Evolutionary conservation across 1,140 invertebrate species (phyloP).

Genomic region (Drosophila seguyi): DNA sequence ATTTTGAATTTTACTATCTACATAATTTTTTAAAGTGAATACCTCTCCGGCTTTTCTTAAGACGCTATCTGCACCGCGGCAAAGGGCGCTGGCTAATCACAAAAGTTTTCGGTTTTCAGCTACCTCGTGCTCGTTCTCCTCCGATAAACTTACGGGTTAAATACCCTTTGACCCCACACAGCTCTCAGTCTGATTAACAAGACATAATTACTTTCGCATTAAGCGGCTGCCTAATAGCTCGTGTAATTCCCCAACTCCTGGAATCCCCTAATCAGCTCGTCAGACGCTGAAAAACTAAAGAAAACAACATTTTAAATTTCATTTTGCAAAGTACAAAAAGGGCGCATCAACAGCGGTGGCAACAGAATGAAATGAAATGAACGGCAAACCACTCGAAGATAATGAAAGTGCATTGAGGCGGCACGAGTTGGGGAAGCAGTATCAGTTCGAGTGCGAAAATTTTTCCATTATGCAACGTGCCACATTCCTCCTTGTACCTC

Average conservation of each 20-base stretch:
- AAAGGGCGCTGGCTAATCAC: conserved; percentile 61
- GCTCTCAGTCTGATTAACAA: conserved; percentile 67
- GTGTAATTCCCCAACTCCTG: conserved; percentile 64
- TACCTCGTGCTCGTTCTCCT: conserved; percentile 46
- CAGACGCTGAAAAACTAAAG: conserved; percentile 56
- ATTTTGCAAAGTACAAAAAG: conserved; percentile 22
- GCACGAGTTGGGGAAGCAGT: conserved; percentile 58
- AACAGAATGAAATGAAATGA: conserved; percentile 23
- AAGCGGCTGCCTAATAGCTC: conserved; percentile 76
- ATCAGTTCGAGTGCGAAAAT: conserved; percentile 72
- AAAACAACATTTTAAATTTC: conserved; percentile 38
- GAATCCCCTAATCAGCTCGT: conserved; percentile 64
- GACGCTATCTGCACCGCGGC: conserved; percentile 48
- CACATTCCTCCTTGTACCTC: conserved; percentile 57
- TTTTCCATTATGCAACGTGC: conserved; percentile 74
- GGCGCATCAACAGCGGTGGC: conserved; percentile 7
- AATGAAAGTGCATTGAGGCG: conserved; percentile 81
- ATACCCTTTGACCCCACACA: conserved; percentile 55
- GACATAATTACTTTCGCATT: conserved; percentile 82
- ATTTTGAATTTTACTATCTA: not conserved
- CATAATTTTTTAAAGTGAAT: conserved; percentile 5
- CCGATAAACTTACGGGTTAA: conserved; percentile 59
- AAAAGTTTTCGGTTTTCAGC: conserved; percentile 64
- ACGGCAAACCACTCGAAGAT: conserved; percentile 70
- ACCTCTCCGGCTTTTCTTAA: conserved; percentile 38